Percentiles rank a stretch among this genome's conserved stretches.
These are phyloP conservation scores for Tinea semifulvella DNA, from an alignment of 2,888 invertebrate genomes.

Conservation along the genomic window DNA sequence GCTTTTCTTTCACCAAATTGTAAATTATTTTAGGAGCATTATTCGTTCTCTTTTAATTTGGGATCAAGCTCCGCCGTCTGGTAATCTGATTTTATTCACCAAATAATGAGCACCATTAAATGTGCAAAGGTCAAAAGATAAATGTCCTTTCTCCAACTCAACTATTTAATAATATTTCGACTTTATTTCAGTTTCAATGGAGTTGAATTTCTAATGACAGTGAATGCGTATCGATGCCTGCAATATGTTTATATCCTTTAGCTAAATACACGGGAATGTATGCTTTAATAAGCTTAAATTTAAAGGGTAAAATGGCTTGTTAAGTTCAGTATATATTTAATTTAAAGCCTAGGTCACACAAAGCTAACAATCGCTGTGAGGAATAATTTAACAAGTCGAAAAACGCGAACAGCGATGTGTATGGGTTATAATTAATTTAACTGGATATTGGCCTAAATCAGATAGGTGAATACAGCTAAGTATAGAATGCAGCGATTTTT, in stretches of 20 bases:
- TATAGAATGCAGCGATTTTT: no score
- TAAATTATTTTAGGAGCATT: no score
- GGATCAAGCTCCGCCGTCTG: conserved; percentile 43
- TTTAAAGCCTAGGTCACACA: no score
- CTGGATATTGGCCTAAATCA: no score
- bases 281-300: not conserved
- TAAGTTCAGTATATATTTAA: not conserved
- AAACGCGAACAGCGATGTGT: no score
- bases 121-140: not conserved
- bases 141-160: not conserved
- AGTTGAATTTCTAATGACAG: not conserved
- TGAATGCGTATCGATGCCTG: not conserved
- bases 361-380: no score
- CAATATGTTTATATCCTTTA: not conserved
- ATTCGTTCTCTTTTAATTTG: conserved; percentile 37
- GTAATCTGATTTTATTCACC: conserved; percentile 55
- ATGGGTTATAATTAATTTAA: no score
- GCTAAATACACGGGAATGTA: not conserved
- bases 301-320: not conserved
- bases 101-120: conserved; percentile 37
- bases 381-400: no score
- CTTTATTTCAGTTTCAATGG: not conserved
- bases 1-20: no score
- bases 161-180: not conserved
- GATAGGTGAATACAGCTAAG: no score